Evolutionary conservation across 2,797 vertebrate genomes (phyloP).

Genomic region (Phrynocephalus forsythii): DNA sequence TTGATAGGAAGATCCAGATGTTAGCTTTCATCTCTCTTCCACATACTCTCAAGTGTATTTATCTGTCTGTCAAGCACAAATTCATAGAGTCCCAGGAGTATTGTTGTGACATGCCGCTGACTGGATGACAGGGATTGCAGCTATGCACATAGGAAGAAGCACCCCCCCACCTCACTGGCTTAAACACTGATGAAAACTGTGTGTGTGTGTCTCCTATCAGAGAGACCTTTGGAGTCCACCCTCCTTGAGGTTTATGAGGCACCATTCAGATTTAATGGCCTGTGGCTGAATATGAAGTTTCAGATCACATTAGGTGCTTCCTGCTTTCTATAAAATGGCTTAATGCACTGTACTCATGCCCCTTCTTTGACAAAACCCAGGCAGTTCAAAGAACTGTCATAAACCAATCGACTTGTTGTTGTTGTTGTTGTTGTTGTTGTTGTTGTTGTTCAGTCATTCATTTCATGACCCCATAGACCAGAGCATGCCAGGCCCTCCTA

Average conservation of each 20-base stretch:
- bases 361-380: not conserved
- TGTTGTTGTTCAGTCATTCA: not conserved
- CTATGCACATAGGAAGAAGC: not conserved
- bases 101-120: not conserved
- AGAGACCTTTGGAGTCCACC: not conserved
- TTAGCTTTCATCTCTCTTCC: conserved; percentile 14
- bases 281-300: not conserved
- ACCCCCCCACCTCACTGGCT: not conserved
- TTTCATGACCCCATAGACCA: not conserved
- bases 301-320: not conserved
- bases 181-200: not conserved
- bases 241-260: not conserved
- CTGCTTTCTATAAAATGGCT: not conserved
- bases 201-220: too few species aligned
- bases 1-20: conserved; percentile 10
- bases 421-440: too few species aligned
- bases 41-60: not conserved
- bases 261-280: not conserved
- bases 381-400: not conserved
- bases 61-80: conserved; percentile 6
- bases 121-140: not conserved
- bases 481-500: too few species aligned
- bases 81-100: not conserved
- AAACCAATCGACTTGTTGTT: not conserved
- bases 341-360: not conserved